Percentiles rank a stretch among this genome's conserved stretches.
These are phyloP conservation scores for Pelodytes ibericus DNA, from an alignment of 2,797 vertebrate genomes.

Conservation along the genomic window DNA sequence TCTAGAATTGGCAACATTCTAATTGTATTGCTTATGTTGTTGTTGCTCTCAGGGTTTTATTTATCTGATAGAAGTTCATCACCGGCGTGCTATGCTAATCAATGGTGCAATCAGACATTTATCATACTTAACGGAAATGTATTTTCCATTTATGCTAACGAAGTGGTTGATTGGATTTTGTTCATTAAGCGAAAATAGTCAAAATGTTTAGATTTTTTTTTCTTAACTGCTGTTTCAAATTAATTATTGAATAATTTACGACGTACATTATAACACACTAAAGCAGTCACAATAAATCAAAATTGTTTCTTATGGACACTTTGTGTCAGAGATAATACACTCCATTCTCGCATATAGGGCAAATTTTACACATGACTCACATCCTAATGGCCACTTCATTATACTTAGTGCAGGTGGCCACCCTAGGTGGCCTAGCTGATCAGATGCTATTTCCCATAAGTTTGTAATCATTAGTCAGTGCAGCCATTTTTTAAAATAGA, in stretches of 20 bases:
- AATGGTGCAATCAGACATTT: constrained; percentile 64
- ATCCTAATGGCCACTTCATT: too few relatives aligned
- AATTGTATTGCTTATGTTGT: constrained; percentile 6
- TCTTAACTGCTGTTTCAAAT: constrained; percentile 64
- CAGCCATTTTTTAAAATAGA: too few relatives aligned
- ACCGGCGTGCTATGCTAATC: constrained; percentile 59
- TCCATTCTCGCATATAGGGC: too few relatives aligned
- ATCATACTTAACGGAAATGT: constrained; percentile 64
- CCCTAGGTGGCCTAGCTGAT: too few relatives aligned
- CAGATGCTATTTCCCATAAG: too few relatives aligned
- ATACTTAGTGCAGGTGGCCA: too few relatives aligned
- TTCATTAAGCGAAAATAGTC: constrained; percentile 69
- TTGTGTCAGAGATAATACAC: too few relatives aligned
- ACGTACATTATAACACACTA: constrained; percentile 60
- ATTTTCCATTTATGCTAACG: constrained; percentile 69
- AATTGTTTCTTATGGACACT: constrained; percentile 59
- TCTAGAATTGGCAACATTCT: not conserved
- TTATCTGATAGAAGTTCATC: constrained; percentile 43
- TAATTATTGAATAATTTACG: constrained; percentile 63
- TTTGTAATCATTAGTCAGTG: too few relatives aligned
- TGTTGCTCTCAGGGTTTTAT: not conserved
- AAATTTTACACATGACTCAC: too few relatives aligned
- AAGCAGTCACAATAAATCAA: constrained; percentile 54
- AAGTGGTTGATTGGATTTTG: constrained; percentile 70
- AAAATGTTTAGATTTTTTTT: constrained; percentile 65